Evolutionary conservation across 2,797 vertebrate genomes (phyloP).

Genomic region (Xiphorhynchus erythropygius): DNA sequence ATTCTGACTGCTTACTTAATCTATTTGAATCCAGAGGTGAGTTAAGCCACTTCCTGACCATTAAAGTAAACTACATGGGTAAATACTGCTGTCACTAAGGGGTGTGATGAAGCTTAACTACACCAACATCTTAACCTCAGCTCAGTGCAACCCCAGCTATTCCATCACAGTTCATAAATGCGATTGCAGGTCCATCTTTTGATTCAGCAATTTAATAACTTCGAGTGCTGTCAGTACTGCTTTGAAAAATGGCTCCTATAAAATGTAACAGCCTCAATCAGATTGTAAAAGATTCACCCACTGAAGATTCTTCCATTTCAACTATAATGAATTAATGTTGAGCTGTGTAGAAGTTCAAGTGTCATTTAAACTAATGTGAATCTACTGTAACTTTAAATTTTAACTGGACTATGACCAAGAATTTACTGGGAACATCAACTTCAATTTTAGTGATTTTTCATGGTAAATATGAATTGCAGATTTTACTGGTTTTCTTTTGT

Average conservation of each 20-base stretch:
- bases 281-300: constrained; percentile 88
- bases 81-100: constrained; percentile 76
- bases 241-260: constrained; percentile 98
- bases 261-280: constrained; percentile 99
- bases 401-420: constrained; percentile 66
- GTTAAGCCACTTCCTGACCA: constrained; percentile 79
- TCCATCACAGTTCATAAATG: constrained; percentile 82
- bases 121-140: constrained; percentile 76
- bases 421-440: constrained; percentile 70
- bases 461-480: constrained; percentile 51
- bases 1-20: constrained; percentile 76
- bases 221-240: constrained; percentile 95
- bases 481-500: constrained; percentile 58
- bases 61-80: constrained; percentile 79
- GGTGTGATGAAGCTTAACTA: constrained; percentile 75
- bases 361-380: constrained; percentile 91
- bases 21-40: constrained; percentile 80
- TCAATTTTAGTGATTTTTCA: constrained; percentile 67
- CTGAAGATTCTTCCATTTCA: constrained; percentile 85
- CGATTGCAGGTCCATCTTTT: constrained; percentile 82
- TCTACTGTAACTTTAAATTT: constrained; percentile 78
- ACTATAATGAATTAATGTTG: constrained; percentile 97
- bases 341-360: constrained; percentile 93
- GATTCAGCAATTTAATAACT: constrained; percentile 98
- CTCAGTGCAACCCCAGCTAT: constrained; percentile 61